Evolutionary conservation across 30 jellyfish, hydroid and myxozoan genomes (phyloP).

Genomic region (Hydra vulgaris): DNA sequence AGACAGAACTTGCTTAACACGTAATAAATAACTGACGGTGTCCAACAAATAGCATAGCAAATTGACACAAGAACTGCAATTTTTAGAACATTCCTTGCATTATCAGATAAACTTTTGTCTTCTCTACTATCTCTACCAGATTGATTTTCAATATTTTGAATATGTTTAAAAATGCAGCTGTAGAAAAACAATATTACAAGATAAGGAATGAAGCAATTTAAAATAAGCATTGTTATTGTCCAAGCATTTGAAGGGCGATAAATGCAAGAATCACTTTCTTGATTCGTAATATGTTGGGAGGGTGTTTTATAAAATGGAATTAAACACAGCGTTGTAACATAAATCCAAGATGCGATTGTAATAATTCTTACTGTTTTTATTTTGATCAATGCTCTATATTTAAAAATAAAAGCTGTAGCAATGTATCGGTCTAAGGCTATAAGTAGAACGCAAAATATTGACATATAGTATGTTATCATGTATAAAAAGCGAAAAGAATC

Average conservation of each 20-base stretch:
- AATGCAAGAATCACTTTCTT: not conserved
- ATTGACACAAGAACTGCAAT: slow-evolving; percentile 5
- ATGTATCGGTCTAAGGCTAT: slow-evolving; percentile 14
- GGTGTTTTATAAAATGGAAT: slow-evolving; percentile 6
- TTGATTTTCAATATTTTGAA: not conserved
- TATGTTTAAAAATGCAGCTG: not conserved
- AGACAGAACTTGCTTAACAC: slow-evolving; percentile 5
- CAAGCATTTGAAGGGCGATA: slow-evolving; percentile 10
- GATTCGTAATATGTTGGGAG: too few species aligned
- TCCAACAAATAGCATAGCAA: slow-evolving; percentile 13
- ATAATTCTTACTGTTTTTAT: not conserved
- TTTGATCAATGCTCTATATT: slow-evolving; percentile 1
- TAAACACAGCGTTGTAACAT: slow-evolving; percentile 1
- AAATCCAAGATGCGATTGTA: slow-evolving; percentile 7
- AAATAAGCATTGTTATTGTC: slow-evolving; percentile 14
- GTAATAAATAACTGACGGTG: slow-evolving; percentile 25
- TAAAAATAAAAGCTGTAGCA: slow-evolving; percentile 8
- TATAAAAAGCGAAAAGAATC: slow-evolving; percentile 26
- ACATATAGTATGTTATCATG: slow-evolving; percentile 20
- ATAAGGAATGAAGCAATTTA: slow-evolving; percentile 20
- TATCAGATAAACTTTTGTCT: not conserved
- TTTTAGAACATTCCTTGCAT: not conserved
- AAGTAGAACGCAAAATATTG: slow-evolving; percentile 12
- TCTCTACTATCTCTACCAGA: not conserved
- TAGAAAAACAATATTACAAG: not conserved